Evolutionary conservation across 1,140 invertebrate species (phyloP).

Genomic region (Coenobita brevimanus): DNA sequence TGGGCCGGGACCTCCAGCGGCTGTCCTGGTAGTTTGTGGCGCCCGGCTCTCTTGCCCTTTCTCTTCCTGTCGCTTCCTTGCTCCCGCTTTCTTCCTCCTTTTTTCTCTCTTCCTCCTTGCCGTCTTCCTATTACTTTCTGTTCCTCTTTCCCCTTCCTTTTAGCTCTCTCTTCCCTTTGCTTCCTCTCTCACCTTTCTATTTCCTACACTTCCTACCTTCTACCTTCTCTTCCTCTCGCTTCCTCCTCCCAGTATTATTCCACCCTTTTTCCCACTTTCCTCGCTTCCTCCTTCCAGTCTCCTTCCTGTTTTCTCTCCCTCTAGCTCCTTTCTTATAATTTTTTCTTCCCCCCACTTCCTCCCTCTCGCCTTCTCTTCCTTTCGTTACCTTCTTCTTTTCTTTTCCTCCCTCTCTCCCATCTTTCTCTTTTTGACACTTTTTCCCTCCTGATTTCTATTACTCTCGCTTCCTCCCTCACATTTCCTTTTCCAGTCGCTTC

Average conservation of each 20-base stretch:
- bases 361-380: background rate
- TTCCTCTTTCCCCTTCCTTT: background rate
- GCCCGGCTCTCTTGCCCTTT: background rate
- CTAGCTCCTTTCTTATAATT: too few species aligned
- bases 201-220: background rate
- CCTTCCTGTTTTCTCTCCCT: too few species aligned
- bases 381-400: background rate
- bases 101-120: background rate
- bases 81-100: background rate
- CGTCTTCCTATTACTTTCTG: background rate
- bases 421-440: too few species aligned
- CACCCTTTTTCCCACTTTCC: too few species aligned
- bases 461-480: background rate
- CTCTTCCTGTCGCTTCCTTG: background rate
- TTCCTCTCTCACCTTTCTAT: background rate
- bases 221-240: too few species aligned
- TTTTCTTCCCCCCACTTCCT: background rate
- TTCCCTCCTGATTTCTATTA: too few species aligned
- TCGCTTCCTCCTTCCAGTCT: too few species aligned
- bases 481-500: background rate
- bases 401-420: background rate
- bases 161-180: background rate
- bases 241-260: too few species aligned
- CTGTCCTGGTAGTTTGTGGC: slow-evolving; percentile 46
- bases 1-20: slow-evolving; percentile 47